Evolutionary conservation across 2,797 vertebrate genomes (phyloP).

Genomic region (Thamnophis elegans): DNA sequence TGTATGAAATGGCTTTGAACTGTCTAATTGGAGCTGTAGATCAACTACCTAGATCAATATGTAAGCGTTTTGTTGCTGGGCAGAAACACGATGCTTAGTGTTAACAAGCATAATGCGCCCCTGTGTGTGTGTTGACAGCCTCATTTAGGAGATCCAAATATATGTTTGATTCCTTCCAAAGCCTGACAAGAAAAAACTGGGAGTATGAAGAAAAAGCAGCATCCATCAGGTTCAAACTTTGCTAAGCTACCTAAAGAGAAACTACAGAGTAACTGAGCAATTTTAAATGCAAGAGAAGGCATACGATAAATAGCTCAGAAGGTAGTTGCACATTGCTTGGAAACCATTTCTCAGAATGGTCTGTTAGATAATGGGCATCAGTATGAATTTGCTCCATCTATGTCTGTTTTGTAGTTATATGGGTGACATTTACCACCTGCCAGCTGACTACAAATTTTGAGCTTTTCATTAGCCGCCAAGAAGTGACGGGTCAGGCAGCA

Average conservation of each 20-base stretch:
- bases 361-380: not conserved
- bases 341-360: not conserved
- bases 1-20: slow-evolving; percentile 23
- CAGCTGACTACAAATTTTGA: not conserved
- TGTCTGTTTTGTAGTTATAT: not conserved
- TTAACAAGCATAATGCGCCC: not conserved
- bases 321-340: not conserved
- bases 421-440: too few relatives aligned
- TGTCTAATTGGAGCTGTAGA: not conserved
- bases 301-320: too few relatives aligned
- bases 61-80: not conserved
- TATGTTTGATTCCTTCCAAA: not conserved
- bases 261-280: not conserved
- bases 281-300: not conserved
- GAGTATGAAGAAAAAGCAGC: not conserved
- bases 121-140: rapidly evolving
- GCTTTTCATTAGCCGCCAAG: not conserved
- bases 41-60: not conserved
- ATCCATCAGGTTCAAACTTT: not conserved
- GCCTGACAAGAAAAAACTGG: too few relatives aligned
- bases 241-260: not conserved
- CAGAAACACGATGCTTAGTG: not conserved
- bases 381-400: not conserved
- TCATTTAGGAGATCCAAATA: not conserved
- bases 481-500: not conserved